phyloP scores from a whole-genome alignment of 2,888 invertebrate species.

The Dorcus parallelipipedus region DNA sequence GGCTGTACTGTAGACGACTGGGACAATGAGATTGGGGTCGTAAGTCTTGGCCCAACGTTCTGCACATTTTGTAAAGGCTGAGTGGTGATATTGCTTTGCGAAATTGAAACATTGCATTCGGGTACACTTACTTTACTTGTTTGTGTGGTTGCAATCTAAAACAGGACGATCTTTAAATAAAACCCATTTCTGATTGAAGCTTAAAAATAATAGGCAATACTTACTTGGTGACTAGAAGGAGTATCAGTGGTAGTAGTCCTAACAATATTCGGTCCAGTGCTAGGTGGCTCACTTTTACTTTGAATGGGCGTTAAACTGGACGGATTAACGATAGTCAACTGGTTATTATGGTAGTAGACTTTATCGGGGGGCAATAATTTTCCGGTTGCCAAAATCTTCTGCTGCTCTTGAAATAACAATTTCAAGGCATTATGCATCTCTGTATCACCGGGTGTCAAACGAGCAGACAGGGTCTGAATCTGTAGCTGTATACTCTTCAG shows the following conservation, averaged over 20 bases:
- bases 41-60: slow-evolving; percentile 4
- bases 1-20: slow-evolving; percentile 30
- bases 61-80: background rate
- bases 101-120: background rate
- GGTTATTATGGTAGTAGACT: slow-evolving; percentile 52
- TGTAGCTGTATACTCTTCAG: slow-evolving; percentile 65
- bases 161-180: background rate
- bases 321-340: slow-evolving; percentile 48
- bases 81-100: too few species aligned
- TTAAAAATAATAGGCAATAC: background rate
- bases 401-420: slow-evolving; percentile 62
- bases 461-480: slow-evolving; percentile 62
- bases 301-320: slow-evolving; percentile 27
- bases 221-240: background rate
- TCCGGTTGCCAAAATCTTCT: slow-evolving; percentile 68
- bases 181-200: background rate
- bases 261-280: background rate
- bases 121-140: background rate
- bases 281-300: background rate
- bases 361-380: slow-evolving; percentile 62
- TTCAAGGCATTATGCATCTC: slow-evolving; percentile 44
- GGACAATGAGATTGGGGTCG: slow-evolving; percentile 13
- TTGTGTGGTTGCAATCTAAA: slow-evolving; percentile 13
- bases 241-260: background rate
- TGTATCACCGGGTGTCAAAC: slow-evolving; percentile 47